Base-by-base conservation (phyloP, 2,888 invertebrate species). In the Lasioglossum malachurum region DNA sequence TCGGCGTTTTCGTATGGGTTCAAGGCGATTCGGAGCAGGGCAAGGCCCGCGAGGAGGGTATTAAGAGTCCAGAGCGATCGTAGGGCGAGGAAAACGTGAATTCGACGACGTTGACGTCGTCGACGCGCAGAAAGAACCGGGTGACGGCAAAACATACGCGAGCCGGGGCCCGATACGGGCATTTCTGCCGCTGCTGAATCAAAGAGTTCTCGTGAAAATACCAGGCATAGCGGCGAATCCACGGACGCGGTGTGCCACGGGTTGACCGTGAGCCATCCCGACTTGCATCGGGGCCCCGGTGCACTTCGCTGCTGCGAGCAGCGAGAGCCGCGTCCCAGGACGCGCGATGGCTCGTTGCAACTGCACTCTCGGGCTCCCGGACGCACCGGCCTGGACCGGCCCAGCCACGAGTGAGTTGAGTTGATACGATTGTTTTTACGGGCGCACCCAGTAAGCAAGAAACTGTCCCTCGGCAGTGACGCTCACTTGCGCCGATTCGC, bases 361-460 rank as follows among this genome's bases (percentile, higher is more conserved):
- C 82, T 82, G 82, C 85, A 53, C 78, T 79, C 79, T 31, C 60
- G 14, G 74, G 69, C 49, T 75, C 35, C 7, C 41, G 79, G 83
- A 83, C 44, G 80, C 88, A 78, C 82, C 88, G 84, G 85, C 84
- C 91, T 89, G 91, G 88, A 87, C 88, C 83, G 84, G 86, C 71
- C 88, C 91, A 90, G 83, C 85, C 91, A 91, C 87, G 89, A 91
- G 89, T 90, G 93, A 94, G 93, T 93, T 92, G 92, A 93, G 93
- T 93, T 93, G 94, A 94, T 94, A 93, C 95, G 94, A 94, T 95
- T 94, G 93, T 95, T 95, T 95, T 95, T 94, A 94, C 93, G 90
- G 93, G 90, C 94, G 93, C 94, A 93, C 92, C 94, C 93, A 93
- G 91, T 89, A 91, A 90, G 90, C 94, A 95, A 95, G 94, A 95